These are phyloP conservation scores for Melanotaenia boesemani DNA, from an alignment of 2,797 vertebrate species.

Conservation along the genomic window DNA sequence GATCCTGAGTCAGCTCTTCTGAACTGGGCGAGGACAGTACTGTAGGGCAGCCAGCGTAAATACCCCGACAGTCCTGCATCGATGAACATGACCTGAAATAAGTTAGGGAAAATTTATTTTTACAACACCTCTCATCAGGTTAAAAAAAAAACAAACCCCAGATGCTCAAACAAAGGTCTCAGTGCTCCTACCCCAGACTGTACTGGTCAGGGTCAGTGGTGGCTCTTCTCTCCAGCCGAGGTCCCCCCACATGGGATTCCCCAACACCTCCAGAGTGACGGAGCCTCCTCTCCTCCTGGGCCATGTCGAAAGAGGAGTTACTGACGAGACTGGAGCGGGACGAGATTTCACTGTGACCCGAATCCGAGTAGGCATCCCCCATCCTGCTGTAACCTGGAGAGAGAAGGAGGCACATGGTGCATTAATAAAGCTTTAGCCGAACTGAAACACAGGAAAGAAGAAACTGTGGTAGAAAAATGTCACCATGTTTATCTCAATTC, in stretches of 20 bases:
- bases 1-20: slow-evolving; percentile 96
- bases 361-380: slow-evolving; percentile 94
- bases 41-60: slow-evolving; percentile 88
- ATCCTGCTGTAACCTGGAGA: slow-evolving; percentile 88
- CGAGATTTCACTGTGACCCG: slow-evolving; percentile 97
- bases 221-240: slow-evolving; percentile 90
- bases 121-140: neutral
- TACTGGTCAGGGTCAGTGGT: slow-evolving; percentile 93
- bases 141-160: neutral
- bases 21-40: slow-evolving; percentile 96
- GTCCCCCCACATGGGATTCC: slow-evolving; percentile 86
- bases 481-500: neutral
- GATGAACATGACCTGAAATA: slow-evolving; percentile 89
- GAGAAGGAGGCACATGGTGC: neutral
- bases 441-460: neutral
- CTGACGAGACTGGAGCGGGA: slow-evolving; percentile 98
- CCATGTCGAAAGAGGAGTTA: slow-evolving; percentile 95
- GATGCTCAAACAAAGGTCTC: neutral
- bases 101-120: neutral
- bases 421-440: neutral
- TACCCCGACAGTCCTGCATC: slow-evolving; percentile 91
- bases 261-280: slow-evolving; percentile 91
- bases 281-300: slow-evolving; percentile 92
- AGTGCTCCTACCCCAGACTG: slow-evolving; percentile 89
- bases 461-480: neutral